Conservation (phyloP, 2,113 vertebrate species). For the Colossoma macropomum region DNA sequence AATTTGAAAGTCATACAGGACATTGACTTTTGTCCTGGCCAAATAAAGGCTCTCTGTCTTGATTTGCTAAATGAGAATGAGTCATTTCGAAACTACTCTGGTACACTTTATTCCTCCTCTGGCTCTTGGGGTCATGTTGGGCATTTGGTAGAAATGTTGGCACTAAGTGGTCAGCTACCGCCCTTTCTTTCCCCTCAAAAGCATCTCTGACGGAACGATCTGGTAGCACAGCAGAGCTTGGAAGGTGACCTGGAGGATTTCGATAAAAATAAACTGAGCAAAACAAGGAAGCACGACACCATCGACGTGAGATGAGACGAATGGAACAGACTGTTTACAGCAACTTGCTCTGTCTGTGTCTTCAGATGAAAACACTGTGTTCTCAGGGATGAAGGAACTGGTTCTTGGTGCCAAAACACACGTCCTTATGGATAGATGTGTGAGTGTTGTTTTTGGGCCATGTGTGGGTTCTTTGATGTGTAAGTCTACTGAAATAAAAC, state of each 20-base stretch:
- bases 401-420: constrained; percentile 68
- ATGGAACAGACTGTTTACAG: constrained; percentile 21
- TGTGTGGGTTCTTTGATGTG: neutral
- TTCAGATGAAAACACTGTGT: constrained; percentile 59
- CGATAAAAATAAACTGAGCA: constrained; percentile 28
- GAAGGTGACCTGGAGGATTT: constrained; percentile 6
- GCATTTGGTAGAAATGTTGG: neutral
- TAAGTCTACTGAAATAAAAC: neutral
- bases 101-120: too few species aligned
- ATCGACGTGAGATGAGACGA: constrained; percentile 15
- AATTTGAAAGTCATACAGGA: too few species aligned
- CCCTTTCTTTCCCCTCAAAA: neutral
- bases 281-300: constrained; percentile 20
- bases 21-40: too few species aligned
- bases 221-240: constrained; percentile 24
- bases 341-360: neutral
- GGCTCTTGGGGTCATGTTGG: neutral
- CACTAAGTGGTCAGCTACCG: neutral
- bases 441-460: neutral
- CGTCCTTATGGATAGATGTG: constrained; percentile 53
- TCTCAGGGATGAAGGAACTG: constrained; percentile 65
- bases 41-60: too few species aligned
- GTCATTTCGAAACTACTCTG: too few species aligned
- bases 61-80: too few species aligned
- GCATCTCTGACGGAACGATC: constrained; percentile 8